Percentiles rank a stretch among this genome's conserved stretches.
Conservation (phyloP, 2,113 vertebrate species). For the Mola mola region DNA sequence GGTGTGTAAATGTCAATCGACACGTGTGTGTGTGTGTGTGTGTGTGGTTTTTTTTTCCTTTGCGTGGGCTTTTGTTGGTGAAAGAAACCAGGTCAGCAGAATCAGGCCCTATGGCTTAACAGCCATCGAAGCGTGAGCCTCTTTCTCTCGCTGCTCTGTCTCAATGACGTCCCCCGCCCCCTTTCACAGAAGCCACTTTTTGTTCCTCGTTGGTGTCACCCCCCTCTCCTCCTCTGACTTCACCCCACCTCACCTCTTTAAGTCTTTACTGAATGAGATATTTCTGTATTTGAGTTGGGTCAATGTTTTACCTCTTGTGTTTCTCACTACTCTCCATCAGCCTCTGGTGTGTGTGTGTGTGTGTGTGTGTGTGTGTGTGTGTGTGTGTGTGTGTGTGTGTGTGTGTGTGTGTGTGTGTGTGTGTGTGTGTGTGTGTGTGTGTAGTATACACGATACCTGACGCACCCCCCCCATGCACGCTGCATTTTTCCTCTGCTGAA, state of each 20-base stretch:
- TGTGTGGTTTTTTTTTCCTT: conserved; percentile 19
- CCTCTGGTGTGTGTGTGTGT: conserved; percentile 10
- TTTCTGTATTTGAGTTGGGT: conserved; percentile 17
- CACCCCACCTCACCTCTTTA: neutral
- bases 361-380: neutral
- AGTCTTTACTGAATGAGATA: conserved; percentile 7
- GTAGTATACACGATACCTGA: conserved; percentile 34
- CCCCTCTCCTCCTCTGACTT: neutral
- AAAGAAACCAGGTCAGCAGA: conserved; percentile 79
- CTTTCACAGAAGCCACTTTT: conserved; percentile 27
- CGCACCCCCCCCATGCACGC: conserved; percentile 26
- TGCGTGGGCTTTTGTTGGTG: conserved; percentile 53
- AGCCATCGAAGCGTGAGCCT: conserved; percentile 53
- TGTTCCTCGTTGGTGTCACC: conserved; percentile 17
- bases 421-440: conserved; percentile 2
- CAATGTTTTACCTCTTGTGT: conserved; percentile 13
- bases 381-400: neutral
- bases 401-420: conserved; percentile 1
- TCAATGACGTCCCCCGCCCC: conserved; percentile 28
- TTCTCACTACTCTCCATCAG: conserved; percentile 8
- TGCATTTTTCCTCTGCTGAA: conserved; percentile 44
- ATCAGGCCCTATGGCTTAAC: conserved; percentile 60
- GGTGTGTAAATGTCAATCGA: conserved; percentile 51
- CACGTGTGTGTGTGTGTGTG: conserved; percentile 26
- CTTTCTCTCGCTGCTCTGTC: conserved; percentile 33